Base-by-base conservation (phyloP, 2,797 vertebrate genomes). In the Rhinatrema bivittatum region DNA sequence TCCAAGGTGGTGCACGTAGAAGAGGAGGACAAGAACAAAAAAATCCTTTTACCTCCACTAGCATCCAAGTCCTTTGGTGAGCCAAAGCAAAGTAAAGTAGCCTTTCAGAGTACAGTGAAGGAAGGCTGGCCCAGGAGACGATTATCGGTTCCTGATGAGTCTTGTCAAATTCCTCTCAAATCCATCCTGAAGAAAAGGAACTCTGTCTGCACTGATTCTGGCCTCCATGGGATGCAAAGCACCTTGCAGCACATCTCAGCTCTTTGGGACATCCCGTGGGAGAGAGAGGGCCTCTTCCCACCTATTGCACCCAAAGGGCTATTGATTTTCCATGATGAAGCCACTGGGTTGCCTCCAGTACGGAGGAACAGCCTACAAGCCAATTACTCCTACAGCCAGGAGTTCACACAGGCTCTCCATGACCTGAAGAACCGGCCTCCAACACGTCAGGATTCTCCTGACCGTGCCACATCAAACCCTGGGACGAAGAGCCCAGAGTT, bases 161-260 rank as follows among this genome's bases (percentile, higher is more conserved):
- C 49, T 9, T 9, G 41, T 6, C 34, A 35, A 11, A 19, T 12
- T 12, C 9, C 16, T 9, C 39, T 40, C 4, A 53, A 31, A 17
- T 22, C 55, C 11, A 45, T 53, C 20, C 21, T 53, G 25, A 49
- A 45, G 36, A 45, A 49, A 26, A 36, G 39, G 5, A 32, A 28
- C 32, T 48, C 55, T 1, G 13, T 36, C 3, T 28, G 22, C 10
- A 19, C 5, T 18, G 36, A 29, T 4, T 44, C 12, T 24, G 13
- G 20, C 10, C 4, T n/a, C 10, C 13, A 11, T 7, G 9, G 25
- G n/a, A 19, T 16, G 27, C 5, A 12, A 9, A 19, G 15, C 11
- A n/a, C 10, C 9, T 22, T 15, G 5, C 3, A 10, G 7, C 23
- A 30, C 13, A 7, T 27, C 23, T 37, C 33, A 1, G 10, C 21